phyloP scores from a whole-genome alignment of 2,888 invertebrate species.

The Reticulitermes lucifugus region DNA sequence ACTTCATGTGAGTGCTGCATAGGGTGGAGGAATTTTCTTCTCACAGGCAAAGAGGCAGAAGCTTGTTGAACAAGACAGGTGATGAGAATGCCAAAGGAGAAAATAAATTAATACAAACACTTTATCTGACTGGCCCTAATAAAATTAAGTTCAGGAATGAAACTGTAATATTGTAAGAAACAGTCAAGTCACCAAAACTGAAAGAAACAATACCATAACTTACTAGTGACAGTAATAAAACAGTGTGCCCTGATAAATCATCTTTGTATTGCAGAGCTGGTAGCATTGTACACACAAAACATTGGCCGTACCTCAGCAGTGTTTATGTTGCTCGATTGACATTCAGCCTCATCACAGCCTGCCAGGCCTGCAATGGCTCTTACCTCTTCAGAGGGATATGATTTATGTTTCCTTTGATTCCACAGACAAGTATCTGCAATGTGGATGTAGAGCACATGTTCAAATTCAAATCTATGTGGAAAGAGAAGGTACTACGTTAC shows the following conservation, averaged over 20 bases:
- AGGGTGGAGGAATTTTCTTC: slow-evolving; percentile 72
- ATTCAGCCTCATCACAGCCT: slow-evolving; percentile 63
- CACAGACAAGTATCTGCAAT: slow-evolving; percentile 75
- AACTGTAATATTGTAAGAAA: too few relatives aligned
- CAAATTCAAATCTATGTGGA: slow-evolving; percentile 80
- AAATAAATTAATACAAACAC: too few relatives aligned
- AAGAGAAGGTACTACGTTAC: slow-evolving; percentile 68
- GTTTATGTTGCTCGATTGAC: slow-evolving; percentile 66
- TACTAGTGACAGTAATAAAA: too few relatives aligned
- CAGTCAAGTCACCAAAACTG: too few relatives aligned
- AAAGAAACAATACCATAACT: too few relatives aligned
- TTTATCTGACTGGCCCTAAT: too few relatives aligned
- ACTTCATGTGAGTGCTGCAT: slow-evolving; percentile 72
- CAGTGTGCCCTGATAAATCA: background rate
- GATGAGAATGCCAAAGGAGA: too few relatives aligned
- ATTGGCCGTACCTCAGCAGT: slow-evolving; percentile 70
- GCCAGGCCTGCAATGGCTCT: slow-evolving; percentile 66
- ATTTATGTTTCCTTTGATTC: slow-evolving; percentile 67
- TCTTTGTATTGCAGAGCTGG: slow-evolving; percentile 63
- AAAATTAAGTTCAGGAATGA: too few relatives aligned
- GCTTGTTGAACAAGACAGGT: slow-evolving; percentile 67
- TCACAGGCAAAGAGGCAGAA: slow-evolving; percentile 66
- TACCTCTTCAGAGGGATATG: slow-evolving; percentile 70
- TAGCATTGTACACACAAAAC: slow-evolving; percentile 73
- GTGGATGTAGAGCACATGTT: slow-evolving; percentile 78